These are phyloP conservation scores for Phalera bucephala DNA, from an alignment of 2,888 invertebrate species.

Conservation along the genomic window DNA sequence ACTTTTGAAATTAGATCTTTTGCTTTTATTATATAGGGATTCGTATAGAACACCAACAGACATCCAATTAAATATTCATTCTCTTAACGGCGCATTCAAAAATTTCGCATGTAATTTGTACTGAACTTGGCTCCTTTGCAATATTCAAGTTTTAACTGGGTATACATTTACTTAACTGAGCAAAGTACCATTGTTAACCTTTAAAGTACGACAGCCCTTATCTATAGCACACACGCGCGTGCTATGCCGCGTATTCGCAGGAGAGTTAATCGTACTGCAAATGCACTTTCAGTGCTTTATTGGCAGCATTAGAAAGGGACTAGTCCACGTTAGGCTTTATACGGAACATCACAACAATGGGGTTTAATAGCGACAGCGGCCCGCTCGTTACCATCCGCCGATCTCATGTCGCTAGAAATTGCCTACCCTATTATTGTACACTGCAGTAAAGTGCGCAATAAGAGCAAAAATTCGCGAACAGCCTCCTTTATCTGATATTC, in stretches of 20 bases:
- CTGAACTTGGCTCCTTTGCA: no score
- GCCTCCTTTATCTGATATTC: conserved; percentile 44
- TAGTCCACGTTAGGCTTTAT: conserved; percentile 56
- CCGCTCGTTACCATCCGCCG: conserved; percentile 62
- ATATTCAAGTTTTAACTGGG: no score
- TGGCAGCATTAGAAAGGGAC: conserved; percentile 65
- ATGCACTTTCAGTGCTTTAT: conserved; percentile 67
- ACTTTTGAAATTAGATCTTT: no score
- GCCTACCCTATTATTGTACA: conserved; percentile 60
- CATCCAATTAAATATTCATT: no score
- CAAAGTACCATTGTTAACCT: no score
- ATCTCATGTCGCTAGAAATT: conserved; percentile 62
- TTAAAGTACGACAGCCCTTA: conserved; percentile 27
- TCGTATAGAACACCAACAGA: no score
- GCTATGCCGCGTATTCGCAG: conserved; percentile 26
- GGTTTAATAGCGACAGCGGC: conserved; percentile 64
- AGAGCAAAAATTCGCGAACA: conserved; percentile 57
- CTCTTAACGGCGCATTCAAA: no score
- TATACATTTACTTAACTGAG: no score
- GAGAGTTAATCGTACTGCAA: conserved; percentile 51
- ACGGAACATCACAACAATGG: conserved; percentile 69
- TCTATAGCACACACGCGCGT: conserved; percentile 25
- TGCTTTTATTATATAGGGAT: no score
- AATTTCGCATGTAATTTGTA: no score
- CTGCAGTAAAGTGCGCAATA: conserved; percentile 53